These are phyloP conservation scores for Dendrolimus kikuchii DNA, from an alignment of 1,140 invertebrate species.

Conservation along the genomic window DNA sequence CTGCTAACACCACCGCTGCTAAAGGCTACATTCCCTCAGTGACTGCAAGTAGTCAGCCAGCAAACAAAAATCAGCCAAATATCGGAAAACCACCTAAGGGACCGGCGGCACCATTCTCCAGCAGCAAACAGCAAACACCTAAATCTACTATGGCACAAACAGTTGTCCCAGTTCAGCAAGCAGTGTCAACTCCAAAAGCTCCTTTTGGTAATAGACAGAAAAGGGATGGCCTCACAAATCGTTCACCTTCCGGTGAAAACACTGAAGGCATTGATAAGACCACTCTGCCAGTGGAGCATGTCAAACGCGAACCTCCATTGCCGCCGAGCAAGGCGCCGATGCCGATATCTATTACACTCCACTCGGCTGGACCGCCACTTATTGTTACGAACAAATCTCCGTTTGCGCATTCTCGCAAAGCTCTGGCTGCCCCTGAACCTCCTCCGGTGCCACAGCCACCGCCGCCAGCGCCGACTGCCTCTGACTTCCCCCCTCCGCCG, in stretches of 20 bases:
- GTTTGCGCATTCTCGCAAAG: slow-evolving; percentile 59
- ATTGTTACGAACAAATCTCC: slow-evolving; percentile 65
- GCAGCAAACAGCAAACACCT: slow-evolving; percentile 35
- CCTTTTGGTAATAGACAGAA: slow-evolving; percentile 67
- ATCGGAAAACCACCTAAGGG: slow-evolving; percentile 48
- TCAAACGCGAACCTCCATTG: slow-evolving; percentile 48
- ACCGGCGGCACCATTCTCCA: slow-evolving; percentile 50
- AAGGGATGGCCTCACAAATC: slow-evolving; percentile 48
- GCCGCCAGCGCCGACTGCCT: slow-evolving; percentile 59
- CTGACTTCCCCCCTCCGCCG: slow-evolving; percentile 67
- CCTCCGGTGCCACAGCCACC: slow-evolving; percentile 48
- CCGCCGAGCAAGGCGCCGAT: slow-evolving; percentile 58
- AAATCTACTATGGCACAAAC: slow-evolving; percentile 52
- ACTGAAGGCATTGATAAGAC: slow-evolving; percentile 30
- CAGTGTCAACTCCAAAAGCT: slow-evolving; percentile 57
- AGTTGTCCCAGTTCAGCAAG: slow-evolving; percentile 55
- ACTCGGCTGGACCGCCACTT: slow-evolving; percentile 49
- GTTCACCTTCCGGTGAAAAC: slow-evolving; percentile 50
- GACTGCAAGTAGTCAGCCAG: slow-evolving; percentile 25
- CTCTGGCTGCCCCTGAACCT: slow-evolving; percentile 37
- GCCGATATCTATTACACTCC: slow-evolving; percentile 55
- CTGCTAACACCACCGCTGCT: too few relatives aligned
- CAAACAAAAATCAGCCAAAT: slow-evolving; percentile 38
- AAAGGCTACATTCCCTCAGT: slow-evolving; percentile 6
- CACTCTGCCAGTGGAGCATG: slow-evolving; percentile 27